These are phyloP conservation scores for Ranitomeya variabilis DNA, from an alignment of 2,113 vertebrate genomes.

Conservation along the genomic window DNA sequence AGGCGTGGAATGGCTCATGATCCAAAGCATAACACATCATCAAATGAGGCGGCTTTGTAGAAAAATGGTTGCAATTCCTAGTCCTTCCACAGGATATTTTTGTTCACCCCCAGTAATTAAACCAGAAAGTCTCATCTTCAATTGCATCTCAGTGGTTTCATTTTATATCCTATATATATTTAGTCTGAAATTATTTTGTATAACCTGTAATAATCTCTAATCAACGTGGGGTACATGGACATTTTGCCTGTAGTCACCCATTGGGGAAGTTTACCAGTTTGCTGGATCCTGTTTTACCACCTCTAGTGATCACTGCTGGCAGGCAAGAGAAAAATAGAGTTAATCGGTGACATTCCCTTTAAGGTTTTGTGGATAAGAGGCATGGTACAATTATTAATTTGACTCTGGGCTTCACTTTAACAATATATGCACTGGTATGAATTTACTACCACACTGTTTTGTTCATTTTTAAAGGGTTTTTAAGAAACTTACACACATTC, in stretches of 20 bases:
- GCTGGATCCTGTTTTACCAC: neutral
- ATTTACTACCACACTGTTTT: neutral
- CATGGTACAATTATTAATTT: too few relatives aligned
- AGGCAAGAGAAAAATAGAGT: neutral
- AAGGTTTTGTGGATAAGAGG: neutral
- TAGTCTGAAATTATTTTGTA: neutral
- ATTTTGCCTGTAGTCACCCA: neutral
- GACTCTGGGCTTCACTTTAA: neutral
- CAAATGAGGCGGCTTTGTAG: too few relatives aligned
- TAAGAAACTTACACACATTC: neutral
- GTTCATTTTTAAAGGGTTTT: neutral
- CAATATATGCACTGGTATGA: neutral
- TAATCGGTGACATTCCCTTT: neutral
- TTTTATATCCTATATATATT: neutral
- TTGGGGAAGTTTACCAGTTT: neutral
- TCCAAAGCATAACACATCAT: too few relatives aligned
- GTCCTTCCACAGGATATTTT: too few relatives aligned
- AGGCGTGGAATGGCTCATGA: too few relatives aligned
- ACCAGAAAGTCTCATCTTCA: too few relatives aligned
- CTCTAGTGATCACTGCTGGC: neutral
- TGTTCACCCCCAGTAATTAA: too few relatives aligned
- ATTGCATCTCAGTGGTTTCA: too few relatives aligned
- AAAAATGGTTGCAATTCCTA: too few relatives aligned
- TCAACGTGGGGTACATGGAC: neutral
- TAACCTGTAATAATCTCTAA: neutral